Percentiles rank a stretch among this genome's conserved stretches.
These are phyloP conservation scores for Cisticola juncidis DNA, from an alignment of 2,113 vertebrate genomes.

Conservation along the genomic window DNA sequence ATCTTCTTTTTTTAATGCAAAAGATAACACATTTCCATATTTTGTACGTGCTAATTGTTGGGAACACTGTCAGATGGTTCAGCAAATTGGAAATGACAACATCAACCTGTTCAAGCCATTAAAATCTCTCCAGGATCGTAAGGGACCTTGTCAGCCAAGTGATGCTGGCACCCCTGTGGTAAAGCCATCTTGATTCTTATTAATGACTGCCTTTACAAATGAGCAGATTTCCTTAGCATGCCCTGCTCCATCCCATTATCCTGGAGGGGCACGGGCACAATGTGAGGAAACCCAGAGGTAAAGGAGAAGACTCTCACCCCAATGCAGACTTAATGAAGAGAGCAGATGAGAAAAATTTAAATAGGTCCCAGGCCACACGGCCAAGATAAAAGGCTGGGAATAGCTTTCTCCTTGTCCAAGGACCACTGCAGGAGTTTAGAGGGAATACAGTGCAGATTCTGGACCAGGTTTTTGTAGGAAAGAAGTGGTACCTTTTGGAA, in stretches of 20 bases:
- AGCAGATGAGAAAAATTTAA: neutral
- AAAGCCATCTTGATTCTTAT: conserved; percentile 66
- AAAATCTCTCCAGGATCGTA: conserved; percentile 63
- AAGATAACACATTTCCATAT: conserved; percentile 53
- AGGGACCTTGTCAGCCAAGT: conserved; percentile 63
- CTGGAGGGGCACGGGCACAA: neutral
- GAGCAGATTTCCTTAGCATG: conserved; percentile 36
- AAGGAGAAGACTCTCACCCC: neutral
- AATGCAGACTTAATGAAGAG: neutral
- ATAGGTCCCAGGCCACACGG: neutral
- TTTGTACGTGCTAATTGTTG: conserved; percentile 74
- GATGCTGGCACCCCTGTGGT: conserved; percentile 52
- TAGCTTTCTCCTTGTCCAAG: conserved; percentile 34
- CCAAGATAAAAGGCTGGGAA: neutral
- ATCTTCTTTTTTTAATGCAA: conserved; percentile 18
- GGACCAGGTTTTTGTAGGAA: neutral
- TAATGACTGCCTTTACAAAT: conserved; percentile 60
- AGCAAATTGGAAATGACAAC: conserved; percentile 79
- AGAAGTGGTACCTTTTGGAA: neutral
- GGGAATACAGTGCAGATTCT: neutral
- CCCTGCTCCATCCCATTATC: conserved; percentile 7
- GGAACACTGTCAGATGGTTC: conserved; percentile 66
- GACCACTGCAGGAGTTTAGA: neutral
- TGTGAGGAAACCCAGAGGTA: neutral
- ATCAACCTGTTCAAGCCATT: conserved; percentile 73